These are phyloP conservation scores for Hyalella azteca DNA, from an alignment of 2,888 invertebrate species.

Conservation along the genomic window DNA sequence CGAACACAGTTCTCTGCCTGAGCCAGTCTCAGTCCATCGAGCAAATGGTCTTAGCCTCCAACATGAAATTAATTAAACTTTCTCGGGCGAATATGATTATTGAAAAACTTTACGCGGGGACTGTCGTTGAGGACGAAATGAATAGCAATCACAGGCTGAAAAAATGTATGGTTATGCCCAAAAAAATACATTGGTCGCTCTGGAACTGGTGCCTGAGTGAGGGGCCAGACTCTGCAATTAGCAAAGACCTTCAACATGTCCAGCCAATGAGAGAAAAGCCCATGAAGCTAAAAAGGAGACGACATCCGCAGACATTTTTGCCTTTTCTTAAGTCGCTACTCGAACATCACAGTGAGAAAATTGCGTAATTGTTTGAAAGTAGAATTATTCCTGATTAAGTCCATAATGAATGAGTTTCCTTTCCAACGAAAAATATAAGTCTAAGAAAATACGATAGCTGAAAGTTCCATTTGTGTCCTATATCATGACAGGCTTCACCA, in stretches of 20 bases:
- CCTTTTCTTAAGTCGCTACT: background rate
- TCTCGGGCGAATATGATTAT: background rate
- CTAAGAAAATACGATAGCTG: too few relatives aligned
- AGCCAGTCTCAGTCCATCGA: background rate
- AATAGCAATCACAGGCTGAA: background rate
- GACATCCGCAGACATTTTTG: background rate
- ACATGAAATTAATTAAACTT: constrained; percentile 30
- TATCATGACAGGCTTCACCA: too few relatives aligned
- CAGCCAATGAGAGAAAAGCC: background rate
- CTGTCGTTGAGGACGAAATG: background rate
- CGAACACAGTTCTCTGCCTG: background rate
- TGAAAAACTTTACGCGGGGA: background rate
- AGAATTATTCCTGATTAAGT: too few relatives aligned
- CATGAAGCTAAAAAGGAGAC: background rate
- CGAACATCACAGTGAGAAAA: too few relatives aligned
- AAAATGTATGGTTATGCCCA: too few relatives aligned
- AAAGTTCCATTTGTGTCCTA: too few relatives aligned
- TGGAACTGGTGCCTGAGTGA: background rate
- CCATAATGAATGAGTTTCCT: too few relatives aligned
- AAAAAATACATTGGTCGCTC: too few relatives aligned
- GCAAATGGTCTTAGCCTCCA: background rate
- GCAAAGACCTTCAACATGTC: background rate
- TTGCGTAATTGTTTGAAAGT: too few relatives aligned
- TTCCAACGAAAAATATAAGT: too few relatives aligned
- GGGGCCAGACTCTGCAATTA: background rate